Percentiles rank a stretch among this genome's conserved stretches.
phyloP scores from a whole-genome alignment of 2,113 vertebrate species.

The Arizona elegans region DNA sequence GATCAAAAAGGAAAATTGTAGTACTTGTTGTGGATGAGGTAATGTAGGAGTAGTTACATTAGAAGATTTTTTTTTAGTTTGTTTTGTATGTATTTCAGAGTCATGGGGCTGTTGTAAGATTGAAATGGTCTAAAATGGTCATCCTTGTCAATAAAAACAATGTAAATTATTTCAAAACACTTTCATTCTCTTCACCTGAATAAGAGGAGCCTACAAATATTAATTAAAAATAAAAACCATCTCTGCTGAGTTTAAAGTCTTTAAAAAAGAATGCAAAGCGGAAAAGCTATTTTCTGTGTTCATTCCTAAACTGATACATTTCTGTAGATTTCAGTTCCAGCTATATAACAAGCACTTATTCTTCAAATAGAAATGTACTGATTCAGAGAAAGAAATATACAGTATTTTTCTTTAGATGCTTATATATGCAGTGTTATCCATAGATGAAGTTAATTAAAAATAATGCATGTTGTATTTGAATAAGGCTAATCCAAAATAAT shows the following conservation, averaged over 20 bases:
- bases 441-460: background rate
- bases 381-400: background rate
- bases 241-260: background rate
- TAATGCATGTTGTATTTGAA: background rate
- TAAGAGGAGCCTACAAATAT: background rate
- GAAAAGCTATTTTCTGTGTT: background rate
- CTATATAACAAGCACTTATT: background rate
- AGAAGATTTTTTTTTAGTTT: background rate
- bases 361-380: background rate
- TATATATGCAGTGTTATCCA: background rate
- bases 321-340: background rate
- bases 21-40: conserved; percentile 94
- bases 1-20: conserved; percentile 80
- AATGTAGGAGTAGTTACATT: conserved; percentile 22
- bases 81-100: background rate
- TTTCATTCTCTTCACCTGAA: background rate
- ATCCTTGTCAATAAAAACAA: background rate
- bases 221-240: background rate
- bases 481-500: background rate
- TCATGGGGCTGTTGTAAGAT: background rate
- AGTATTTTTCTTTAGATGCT: background rate
- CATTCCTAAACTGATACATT: background rate
- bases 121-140: background rate
- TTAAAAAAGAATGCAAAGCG: background rate
- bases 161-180: background rate